Evolutionary conservation across 2,888 invertebrate species (phyloP).

Genomic region (Agrochola macilenta): DNA sequence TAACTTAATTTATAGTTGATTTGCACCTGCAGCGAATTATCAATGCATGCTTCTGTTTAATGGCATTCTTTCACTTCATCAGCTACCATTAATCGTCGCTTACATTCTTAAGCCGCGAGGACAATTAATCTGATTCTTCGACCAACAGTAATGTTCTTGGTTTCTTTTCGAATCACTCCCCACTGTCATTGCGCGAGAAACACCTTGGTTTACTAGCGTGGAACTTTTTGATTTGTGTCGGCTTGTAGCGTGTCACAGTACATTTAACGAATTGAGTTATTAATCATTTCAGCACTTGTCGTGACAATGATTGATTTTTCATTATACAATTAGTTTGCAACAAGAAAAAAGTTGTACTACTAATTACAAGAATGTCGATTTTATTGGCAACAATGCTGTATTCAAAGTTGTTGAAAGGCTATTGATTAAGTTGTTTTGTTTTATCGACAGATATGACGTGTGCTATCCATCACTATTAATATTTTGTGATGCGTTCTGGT

Average conservation of each 20-base stretch:
- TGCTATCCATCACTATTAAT: conserved; percentile 81
- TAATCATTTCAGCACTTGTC: conserved; percentile 69
- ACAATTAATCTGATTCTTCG: conserved; percentile 63
- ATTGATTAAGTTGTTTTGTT: conserved; percentile 62
- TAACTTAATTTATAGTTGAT: conserved; percentile 69
- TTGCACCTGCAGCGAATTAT: conserved; percentile 69
- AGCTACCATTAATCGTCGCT: conserved; percentile 63
- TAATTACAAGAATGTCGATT: conserved; percentile 55
- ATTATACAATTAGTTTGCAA: conserved; percentile 54
- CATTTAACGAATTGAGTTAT: conserved; percentile 61
- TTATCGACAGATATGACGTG: conserved; percentile 75
- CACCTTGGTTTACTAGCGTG: conserved; percentile 59
- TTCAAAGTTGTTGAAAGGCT: conserved; percentile 51
- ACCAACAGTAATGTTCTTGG: conserved; percentile 54
- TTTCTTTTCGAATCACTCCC: conserved; percentile 62
- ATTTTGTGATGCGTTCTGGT: conserved; percentile 75
- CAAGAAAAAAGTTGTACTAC: conserved; percentile 52
- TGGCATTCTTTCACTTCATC: conserved; percentile 70
- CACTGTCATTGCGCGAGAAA: conserved; percentile 53
- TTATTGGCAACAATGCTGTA: conserved; percentile 55
- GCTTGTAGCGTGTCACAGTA: conserved; percentile 59
- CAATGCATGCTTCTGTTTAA: conserved; percentile 66
- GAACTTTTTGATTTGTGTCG: conserved; percentile 59
- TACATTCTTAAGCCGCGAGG: conserved; percentile 62
- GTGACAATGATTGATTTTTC: conserved; percentile 70